phyloP scores from a whole-genome alignment of 2,113 vertebrate species.

The Nanorana parkeri region DNA sequence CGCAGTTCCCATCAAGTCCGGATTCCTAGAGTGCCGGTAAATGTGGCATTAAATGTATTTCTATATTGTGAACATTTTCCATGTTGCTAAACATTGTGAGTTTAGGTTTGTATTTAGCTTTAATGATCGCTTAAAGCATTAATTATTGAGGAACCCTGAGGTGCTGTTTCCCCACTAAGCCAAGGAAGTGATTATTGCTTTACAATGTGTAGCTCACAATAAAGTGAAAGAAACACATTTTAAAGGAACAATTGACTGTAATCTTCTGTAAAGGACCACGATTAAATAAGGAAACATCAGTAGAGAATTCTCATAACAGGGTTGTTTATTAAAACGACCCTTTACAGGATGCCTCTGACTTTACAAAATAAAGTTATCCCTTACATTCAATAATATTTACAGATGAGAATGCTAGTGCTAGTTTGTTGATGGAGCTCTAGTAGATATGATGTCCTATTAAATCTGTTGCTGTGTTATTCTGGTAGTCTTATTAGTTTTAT shows the following conservation, averaged over 20 bases:
- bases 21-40: not conserved
- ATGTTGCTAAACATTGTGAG: not conserved
- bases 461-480: no score
- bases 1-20: no score
- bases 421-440: no score
- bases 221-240: not conserved
- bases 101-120: not conserved
- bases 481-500: no score
- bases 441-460: no score
- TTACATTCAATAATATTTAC: no score
- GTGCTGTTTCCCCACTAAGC: not conserved
- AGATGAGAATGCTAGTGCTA: no score
- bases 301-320: not conserved
- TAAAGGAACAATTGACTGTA: not conserved
- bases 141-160: slow-evolving; percentile 10
- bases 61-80: not conserved
- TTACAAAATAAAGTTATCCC: no score
- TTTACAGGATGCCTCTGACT: no score
- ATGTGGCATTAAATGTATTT: not conserved
- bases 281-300: not conserved
- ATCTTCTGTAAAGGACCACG: not conserved
- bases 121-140: not conserved
- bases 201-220: not conserved
- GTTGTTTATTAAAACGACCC: not conserved
- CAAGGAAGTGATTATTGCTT: slow-evolving; percentile 3